Evolutionary conservation across 2,888 invertebrate genomes (phyloP).

Genomic region (Amiota communis): DNA sequence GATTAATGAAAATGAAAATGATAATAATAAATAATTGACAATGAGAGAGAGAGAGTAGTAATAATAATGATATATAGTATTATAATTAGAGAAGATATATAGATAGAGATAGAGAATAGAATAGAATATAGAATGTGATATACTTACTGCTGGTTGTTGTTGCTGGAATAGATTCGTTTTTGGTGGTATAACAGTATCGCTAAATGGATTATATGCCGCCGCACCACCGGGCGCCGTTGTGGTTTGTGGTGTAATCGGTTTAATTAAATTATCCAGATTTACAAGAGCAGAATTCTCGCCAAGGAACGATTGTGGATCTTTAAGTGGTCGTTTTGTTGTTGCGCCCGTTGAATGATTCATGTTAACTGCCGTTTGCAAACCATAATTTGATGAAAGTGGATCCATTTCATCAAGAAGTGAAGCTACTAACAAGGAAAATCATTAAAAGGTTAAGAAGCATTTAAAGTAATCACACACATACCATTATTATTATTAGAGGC

Average conservation of each 20-base stretch:
- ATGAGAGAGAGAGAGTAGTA: no score
- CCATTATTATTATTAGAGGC: conserved; percentile 70
- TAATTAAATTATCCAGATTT: conserved; percentile 97
- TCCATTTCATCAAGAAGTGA: conserved; percentile 73
- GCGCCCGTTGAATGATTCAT: conserved; percentile 64
- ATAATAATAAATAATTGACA: neutral
- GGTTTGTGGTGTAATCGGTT: conserved; percentile 73
- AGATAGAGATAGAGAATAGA: neutral
- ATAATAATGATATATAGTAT: neutral
- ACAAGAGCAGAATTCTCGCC: conserved; percentile 97
- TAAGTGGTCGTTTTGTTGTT: conserved; percentile 73
- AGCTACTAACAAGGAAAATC: conserved; percentile 50
- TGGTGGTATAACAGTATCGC: conserved; percentile 72
- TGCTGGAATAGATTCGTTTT: conserved; percentile 78
- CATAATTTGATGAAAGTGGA: conserved; percentile 67
- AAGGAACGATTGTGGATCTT: conserved; percentile 95
- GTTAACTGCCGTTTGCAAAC: conserved; percentile 42
- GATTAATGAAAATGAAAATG: neutral
- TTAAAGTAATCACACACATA: conserved; percentile 47
- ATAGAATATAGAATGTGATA: neutral
- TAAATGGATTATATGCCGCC: conserved; percentile 73
- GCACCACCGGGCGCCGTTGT: conserved; percentile 57
- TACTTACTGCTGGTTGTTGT: conserved; percentile 72
- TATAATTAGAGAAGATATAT: no score
- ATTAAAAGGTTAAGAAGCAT: neutral